Evolutionary conservation across 2,888 invertebrate species (phyloP).

Genomic region (Eurytoma adleriae): DNA sequence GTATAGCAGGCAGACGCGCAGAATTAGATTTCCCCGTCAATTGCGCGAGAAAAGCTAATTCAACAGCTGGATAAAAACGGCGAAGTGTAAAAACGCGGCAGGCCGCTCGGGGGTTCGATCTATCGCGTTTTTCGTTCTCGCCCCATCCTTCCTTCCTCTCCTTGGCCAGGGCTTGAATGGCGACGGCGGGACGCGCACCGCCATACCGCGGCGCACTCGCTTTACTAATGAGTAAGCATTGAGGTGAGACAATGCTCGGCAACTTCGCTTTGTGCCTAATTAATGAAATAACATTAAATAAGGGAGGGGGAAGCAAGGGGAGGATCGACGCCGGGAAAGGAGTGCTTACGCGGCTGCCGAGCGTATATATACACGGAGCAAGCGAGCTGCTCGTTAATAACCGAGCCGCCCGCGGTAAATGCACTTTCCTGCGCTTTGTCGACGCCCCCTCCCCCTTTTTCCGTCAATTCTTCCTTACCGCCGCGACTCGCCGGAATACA

Average conservation of each 20-base stretch:
- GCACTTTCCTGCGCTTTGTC: conserved; percentile 36
- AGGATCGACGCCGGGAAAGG: neutral
- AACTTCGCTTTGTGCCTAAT: conserved; percentile 66
- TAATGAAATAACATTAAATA: conserved; percentile 64
- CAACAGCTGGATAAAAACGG: conserved; percentile 35
- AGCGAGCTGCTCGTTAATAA: conserved; percentile 27
- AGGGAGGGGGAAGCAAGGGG: conserved; percentile 14
- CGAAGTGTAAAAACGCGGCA: conserved; percentile 1
- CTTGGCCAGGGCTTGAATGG: conserved; percentile 36
- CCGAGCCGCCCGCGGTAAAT: conserved; percentile 17
- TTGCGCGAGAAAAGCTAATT: conserved; percentile 38
- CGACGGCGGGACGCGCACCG: conserved; percentile 3
- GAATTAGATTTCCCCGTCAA: conserved; percentile 4
- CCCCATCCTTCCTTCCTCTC: conserved; percentile 55
- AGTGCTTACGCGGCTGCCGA: conserved; percentile 2
- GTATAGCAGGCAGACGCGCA: conserved; percentile 15
- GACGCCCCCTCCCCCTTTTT: neutral
- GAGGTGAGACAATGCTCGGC: conserved; percentile 65
- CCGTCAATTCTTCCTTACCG: neutral
- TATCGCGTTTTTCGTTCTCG: neutral
- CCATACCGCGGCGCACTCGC: conserved; percentile 29
- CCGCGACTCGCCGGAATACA: neutral
- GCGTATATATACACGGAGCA: conserved; percentile 11
- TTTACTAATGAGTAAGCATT: conserved; percentile 67
- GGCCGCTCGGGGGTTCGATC: neutral